Conservation (phyloP, 2,888 invertebrate species). For the Ctena decussata region DNA sequence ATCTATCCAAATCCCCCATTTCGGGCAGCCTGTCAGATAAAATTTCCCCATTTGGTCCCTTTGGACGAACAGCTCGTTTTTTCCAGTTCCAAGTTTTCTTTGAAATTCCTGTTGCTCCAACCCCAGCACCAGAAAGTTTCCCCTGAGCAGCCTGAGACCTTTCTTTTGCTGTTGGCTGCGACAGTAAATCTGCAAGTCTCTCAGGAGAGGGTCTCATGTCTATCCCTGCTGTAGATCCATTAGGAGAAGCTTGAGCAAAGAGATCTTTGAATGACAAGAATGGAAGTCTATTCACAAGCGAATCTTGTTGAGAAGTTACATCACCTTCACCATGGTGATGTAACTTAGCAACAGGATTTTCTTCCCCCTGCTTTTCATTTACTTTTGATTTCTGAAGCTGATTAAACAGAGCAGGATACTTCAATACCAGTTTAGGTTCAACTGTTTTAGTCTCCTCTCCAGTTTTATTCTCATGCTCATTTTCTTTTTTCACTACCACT, state of each 20-base stretch:
- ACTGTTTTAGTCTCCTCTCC: background rate
- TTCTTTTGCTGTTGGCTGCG: background rate
- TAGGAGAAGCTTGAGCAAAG: conserved; percentile 39
- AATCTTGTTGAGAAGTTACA: conserved; percentile 30
- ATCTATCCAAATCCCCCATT: background rate
- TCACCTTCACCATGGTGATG: background rate
- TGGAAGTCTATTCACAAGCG: conserved; percentile 56
- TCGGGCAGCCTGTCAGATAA: background rate
- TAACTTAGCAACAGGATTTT: background rate
- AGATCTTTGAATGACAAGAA: conserved; percentile 65
- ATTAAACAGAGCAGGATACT: conserved; percentile 62
- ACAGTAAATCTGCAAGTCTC: background rate
- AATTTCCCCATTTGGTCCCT: conserved; percentile 35
- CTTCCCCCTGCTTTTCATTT: background rate
- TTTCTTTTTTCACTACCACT: background rate
- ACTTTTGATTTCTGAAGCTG: conserved; percentile 50
- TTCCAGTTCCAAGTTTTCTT: conserved; percentile 60
- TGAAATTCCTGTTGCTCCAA: too few relatives aligned
- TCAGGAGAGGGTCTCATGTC: background rate
- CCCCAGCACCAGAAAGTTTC: background rate
- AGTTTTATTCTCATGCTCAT: background rate
- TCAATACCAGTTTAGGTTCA: conserved; percentile 41
- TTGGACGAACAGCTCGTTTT: conserved; percentile 53
- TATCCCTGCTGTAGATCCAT: conserved; percentile 11
- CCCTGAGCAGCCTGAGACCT: background rate